A percentile compares a stretch with the other conserved stretches of the same genome.
These are phyloP conservation scores for Dexiosoma caninum DNA, from an alignment of 2,888 invertebrate species.

Conservation along the genomic window DNA sequence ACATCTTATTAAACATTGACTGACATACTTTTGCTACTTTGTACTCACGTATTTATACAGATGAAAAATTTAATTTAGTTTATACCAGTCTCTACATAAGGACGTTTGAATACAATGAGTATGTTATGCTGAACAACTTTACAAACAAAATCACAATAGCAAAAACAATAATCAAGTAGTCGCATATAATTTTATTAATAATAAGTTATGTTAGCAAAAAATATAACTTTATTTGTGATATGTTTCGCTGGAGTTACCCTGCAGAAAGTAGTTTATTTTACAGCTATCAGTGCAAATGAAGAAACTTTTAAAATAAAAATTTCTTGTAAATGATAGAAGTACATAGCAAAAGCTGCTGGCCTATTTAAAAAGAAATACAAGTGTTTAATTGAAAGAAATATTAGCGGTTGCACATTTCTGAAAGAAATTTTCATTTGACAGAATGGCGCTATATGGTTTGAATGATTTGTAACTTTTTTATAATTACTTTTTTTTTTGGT, in stretches of 20 bases:
- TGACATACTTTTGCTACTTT: slow-evolving; percentile 31
- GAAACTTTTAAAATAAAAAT: neutral
- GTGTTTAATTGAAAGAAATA: neutral
- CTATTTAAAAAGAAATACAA: neutral
- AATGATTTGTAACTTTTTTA: too few species aligned
- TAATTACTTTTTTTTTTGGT: too few species aligned
- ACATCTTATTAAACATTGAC: slow-evolving; percentile 25
- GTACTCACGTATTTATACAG: slow-evolving; percentile 24
- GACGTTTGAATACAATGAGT: neutral
- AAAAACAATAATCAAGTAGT: slow-evolving; percentile 17
- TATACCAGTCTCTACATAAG: neutral
- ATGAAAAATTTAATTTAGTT: slow-evolving; percentile 7
- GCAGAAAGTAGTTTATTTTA: slow-evolving; percentile 26
- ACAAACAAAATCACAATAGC: slow-evolving; percentile 12
- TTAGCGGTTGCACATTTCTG: too few species aligned
- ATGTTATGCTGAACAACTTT: neutral
- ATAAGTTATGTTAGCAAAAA: neutral
- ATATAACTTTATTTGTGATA: neutral
- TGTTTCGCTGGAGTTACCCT: neutral
- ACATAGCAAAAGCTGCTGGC: neutral
- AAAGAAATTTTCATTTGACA: too few species aligned
- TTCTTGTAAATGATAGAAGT: neutral
- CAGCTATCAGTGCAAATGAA: slow-evolving; percentile 5
- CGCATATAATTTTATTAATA: slow-evolving; percentile 32
- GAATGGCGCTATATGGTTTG: too few species aligned